Conservation (phyloP, 2,797 vertebrate genomes). For the Pangasius djambal region DNA sequence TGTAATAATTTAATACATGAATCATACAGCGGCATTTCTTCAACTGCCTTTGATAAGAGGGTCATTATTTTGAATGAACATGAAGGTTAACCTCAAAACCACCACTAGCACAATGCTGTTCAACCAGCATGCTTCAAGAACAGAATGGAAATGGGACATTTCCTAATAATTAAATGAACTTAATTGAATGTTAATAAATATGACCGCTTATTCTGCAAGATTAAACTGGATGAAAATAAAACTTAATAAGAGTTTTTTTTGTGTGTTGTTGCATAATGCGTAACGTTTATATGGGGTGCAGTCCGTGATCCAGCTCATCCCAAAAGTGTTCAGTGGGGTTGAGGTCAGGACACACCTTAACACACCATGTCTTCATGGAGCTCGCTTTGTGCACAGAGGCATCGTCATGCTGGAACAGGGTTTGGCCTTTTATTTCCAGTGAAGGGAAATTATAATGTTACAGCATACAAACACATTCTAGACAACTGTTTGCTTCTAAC, state of each 20-base stretch:
- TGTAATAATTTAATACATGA: neutral
- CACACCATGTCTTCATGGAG: neutral
- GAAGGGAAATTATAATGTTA: neutral
- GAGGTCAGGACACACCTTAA: neutral
- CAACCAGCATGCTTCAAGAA: neutral
- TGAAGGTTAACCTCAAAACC: neutral
- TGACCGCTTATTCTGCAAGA: no score
- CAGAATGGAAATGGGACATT: neutral
- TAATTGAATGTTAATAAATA: no score
- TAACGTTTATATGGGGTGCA: no score
- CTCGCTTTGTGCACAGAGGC: no score
- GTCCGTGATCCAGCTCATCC: no score
- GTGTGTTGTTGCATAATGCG: no score
- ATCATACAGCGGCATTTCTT: neutral
- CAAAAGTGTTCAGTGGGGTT: no score
- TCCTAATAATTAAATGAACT: neutral
- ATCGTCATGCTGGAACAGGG: no score
- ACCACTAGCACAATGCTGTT: no score
- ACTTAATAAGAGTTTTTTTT: no score
- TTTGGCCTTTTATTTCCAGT: no score
- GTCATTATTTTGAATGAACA: slow-evolving; percentile 3
- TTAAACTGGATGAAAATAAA: no score
- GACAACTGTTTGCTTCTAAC: neutral
- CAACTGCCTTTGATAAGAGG: neutral
- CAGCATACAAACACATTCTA: neutral